Conservation (phyloP, 2,113 vertebrate species). For the Ailurus styani region DNA sequence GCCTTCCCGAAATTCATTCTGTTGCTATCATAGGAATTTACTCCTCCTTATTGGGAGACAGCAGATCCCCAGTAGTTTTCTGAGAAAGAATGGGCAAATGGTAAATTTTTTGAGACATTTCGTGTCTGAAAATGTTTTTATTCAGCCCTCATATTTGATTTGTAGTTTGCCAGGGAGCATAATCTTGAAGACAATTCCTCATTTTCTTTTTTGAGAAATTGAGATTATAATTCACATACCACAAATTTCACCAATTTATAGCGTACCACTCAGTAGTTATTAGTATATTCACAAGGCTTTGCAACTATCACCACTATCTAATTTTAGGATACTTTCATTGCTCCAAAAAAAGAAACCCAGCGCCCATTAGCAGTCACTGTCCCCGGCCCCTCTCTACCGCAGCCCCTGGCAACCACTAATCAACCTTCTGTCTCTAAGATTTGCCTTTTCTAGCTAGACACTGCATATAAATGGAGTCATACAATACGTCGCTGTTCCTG, state of each 20-base stretch:
- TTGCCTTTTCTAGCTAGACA: neutral
- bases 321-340: neutral
- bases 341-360: neutral
- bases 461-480: neutral
- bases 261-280: neutral
- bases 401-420: neutral
- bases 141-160: neutral
- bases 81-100: neutral
- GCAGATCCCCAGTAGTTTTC: neutral
- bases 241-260: neutral
- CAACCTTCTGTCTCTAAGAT: neutral
- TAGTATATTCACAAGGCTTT: neutral
- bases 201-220: neutral
- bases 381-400: neutral
- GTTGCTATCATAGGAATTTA: neutral
- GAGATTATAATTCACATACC: neutral
- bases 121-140: neutral
- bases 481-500: neutral
- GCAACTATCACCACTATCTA: neutral
- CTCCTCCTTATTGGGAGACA: neutral
- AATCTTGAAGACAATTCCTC: neutral
- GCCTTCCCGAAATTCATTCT: neutral
- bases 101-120: neutral
- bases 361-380: neutral
- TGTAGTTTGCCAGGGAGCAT: neutral